Evolutionary conservation across 2,888 invertebrate species (phyloP).

Genomic region (Phengaris alcon): DNA sequence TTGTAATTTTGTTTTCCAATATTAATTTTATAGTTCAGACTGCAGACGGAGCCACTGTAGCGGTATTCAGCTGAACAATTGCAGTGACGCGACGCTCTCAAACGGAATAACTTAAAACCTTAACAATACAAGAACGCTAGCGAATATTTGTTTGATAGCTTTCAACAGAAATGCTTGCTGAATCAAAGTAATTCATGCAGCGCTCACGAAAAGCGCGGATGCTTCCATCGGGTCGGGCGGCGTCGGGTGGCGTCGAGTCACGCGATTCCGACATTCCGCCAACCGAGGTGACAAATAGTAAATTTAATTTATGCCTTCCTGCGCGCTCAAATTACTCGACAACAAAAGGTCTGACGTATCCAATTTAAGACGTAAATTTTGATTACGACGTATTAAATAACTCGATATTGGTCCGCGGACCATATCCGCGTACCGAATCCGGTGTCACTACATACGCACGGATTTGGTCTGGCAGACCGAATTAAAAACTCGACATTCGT

Average conservation of each 20-base stretch:
- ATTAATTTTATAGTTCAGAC: neutral
- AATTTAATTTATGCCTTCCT: conserved; percentile 71
- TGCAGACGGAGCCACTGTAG: neutral
- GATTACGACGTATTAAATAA: neutral
- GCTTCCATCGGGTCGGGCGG: conserved; percentile 57
- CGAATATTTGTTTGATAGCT: conserved; percentile 62
- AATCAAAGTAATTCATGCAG: conserved; percentile 69
- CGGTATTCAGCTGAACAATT: conserved; percentile 1
- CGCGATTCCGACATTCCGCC: conserved; percentile 71
- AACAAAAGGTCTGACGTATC: conserved; percentile 31
- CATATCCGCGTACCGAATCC: no score
- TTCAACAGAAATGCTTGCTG: conserved; percentile 54
- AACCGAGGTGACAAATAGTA: conserved; percentile 71
- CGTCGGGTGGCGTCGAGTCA: conserved; percentile 58
- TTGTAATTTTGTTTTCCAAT: neutral
- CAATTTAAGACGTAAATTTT: conserved; percentile 30
- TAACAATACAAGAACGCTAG: conserved; percentile 41
- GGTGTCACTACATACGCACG: no score
- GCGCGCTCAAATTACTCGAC: conserved; percentile 52
- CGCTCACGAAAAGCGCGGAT: conserved; percentile 62
- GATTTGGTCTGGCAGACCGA: no score
- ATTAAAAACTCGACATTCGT: no score
- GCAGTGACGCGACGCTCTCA: neutral
- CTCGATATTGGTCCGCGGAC: no score
- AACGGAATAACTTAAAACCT: conserved; percentile 30